Base-by-base conservation (phyloP, 2,113 vertebrate genomes). In the Rhombomys opimus region DNA sequence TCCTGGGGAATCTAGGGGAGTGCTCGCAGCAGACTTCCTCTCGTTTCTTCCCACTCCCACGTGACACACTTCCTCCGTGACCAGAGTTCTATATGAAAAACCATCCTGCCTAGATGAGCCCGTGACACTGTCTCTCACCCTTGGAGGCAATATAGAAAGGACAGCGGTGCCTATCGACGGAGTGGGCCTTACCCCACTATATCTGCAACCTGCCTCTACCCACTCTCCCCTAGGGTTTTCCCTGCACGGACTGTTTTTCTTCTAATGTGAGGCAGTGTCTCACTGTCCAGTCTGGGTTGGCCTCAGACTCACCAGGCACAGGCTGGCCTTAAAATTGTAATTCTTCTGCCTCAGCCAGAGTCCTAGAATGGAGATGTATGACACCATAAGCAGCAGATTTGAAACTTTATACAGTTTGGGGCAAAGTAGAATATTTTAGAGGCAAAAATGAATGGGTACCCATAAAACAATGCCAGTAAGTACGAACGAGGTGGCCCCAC, bases 381-480 rank as follows among this genome's bases (percentile, higher is more conserved):
- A 50, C 13, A 78, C 13, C 57, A 77, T 27, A 46, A 30, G 23
- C 70, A 89, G 30, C 11, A 90, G 32, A 65, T 63, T 35, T 65
- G 20, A n/a, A 57, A 30, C 35, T 76, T 65, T 50, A 22, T 65
- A 52, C 46, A 65, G 23, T 88, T 73, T 41, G 4, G 46, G 22
- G 73, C 35, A 95, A 18, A 52, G 35, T 90, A 70, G 92, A 85
- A 93, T 50, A 85, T 91, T 91, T 89, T 91, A 50, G 13, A 23
- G 86, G n/a, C 61, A 94, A 52, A 91, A 94, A 94, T 67, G 27
- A 54, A 17, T 50, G 27, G 11, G 10, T 54, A 80, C 89, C 89
- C 52, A 84, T 87, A 91, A 97, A 87, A 52, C 35, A 93, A 63
- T 35, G 4, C 15, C 41, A 59, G 18, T 88, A 63, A 77, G 9